Evolutionary conservation across 2,888 invertebrate species (phyloP), one percentile per base, ranked within the genome.

Genomic region (Cactoblastis cactorum): DNA sequence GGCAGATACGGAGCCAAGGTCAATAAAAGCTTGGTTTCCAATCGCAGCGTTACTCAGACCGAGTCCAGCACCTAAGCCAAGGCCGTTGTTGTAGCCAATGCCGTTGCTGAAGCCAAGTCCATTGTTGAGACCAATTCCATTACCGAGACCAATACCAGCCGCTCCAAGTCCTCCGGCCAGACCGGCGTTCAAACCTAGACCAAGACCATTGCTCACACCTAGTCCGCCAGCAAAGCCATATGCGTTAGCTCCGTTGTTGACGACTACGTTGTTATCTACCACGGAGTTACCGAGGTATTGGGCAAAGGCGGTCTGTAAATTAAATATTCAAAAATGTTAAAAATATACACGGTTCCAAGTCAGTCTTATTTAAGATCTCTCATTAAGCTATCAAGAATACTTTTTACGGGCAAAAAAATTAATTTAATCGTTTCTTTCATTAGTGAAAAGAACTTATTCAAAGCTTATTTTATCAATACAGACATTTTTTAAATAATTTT

Each of bases 41-140:
- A 37, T 17, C 8, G 22, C 33, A 32, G 45, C 32, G 18, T 33
- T 48, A 24, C 19, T 45, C 5, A 14, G 50, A 5, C 49, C 55
- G n/a, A 35, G 12, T n/a, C 50, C 45, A 35, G 22, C 47, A 9
- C 18, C 45, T n/a, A 22, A 14, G 14, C 51, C 47, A 6, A 35
- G 33, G 3, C 45, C 43, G 14, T 6, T 8, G 15, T 15, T 14
- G 15, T 9, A 17, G 1, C 43, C 14, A 17, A 45, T 1, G 8
- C 45, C 45, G 15, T 8, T 15, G 32, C 19, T 32, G 34, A 18
- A 18, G 12, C 33, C 33, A 8, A 45, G 8, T 12, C 45, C 33
- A n/a, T n/a, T n/a, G n/a, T n/a, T n/a, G 5, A 34, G 33, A 2
- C 15, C 45, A 18, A n/a, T 11, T 19, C 4, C 39, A n/a, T n/a